Evolutionary conservation across 2,797 vertebrate genomes (phyloP).

Genomic region (Alfaro cultratus): DNA sequence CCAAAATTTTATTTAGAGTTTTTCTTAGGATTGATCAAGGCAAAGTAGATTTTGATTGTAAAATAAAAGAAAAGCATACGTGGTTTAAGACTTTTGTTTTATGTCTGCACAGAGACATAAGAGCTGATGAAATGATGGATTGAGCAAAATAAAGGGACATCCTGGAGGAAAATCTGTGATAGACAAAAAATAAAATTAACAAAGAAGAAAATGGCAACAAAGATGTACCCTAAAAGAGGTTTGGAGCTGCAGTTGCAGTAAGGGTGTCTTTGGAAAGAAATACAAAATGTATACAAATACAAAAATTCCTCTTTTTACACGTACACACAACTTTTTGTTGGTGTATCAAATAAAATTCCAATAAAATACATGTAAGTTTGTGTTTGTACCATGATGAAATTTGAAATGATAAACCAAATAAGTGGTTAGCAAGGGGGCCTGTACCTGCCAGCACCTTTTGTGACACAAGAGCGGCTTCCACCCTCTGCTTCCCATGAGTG

Average conservation of each 20-base stretch:
- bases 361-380: not conserved
- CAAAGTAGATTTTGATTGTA: not conserved
- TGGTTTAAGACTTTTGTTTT: not conserved
- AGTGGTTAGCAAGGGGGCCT: not conserved
- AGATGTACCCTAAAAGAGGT: not conserved
- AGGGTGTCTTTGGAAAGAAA: not conserved
- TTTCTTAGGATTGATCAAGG: not conserved
- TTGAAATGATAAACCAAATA: not conserved
- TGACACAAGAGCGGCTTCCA: slow-evolving; percentile 16
- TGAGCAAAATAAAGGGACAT: not conserved
- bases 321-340: not conserved
- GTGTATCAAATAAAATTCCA: not conserved
- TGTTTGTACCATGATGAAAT: not conserved
- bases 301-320: not conserved
- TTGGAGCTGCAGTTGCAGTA: not conserved
- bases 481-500: slow-evolving; percentile 29
- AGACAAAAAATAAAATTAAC: not conserved
- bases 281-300: not conserved
- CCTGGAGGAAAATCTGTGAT: not conserved
- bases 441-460: slow-evolving; percentile 19
- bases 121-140: not conserved
- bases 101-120: not conserved
- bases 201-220: not conserved
- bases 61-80: not conserved
- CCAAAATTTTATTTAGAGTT: not conserved